A percentile compares a stretch with the other conserved stretches of the same genome.
Conservation (phyloP, 2,888 invertebrate species). For the Melinopterus prodromus region DNA sequence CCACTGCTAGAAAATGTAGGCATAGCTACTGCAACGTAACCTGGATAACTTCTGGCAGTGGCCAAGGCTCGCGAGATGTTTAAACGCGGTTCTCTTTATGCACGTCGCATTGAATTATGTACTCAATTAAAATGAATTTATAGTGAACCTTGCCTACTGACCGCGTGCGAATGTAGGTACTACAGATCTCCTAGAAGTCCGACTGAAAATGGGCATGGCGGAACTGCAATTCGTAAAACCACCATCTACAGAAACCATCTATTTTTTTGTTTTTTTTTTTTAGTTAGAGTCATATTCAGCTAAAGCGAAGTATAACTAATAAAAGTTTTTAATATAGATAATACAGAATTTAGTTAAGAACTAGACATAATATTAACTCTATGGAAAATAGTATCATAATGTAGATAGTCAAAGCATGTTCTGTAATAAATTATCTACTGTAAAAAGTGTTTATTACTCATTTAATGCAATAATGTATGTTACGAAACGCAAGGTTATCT, state of each 20-base stretch:
- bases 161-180: slow-evolving; percentile 15
- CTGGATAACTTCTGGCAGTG: background rate
- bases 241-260: background rate
- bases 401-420: too few species aligned
- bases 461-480: too few species aligned
- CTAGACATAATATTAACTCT: too few species aligned
- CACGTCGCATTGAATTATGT: slow-evolving; percentile 34
- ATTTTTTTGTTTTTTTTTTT: background rate
- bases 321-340: too few species aligned
- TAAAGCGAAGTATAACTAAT: too few species aligned
- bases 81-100: slow-evolving; percentile 7
- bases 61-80: slow-evolving; percentile 6
- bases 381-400: too few species aligned
- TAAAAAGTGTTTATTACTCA: too few species aligned
- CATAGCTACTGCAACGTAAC: background rate
- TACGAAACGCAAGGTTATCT: too few species aligned
- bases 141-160: slow-evolving; percentile 28
- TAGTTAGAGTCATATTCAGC: background rate
- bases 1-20: background rate
- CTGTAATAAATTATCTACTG: too few species aligned
- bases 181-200: background rate
- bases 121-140: slow-evolving; percentile 41
- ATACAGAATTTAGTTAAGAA: too few species aligned
- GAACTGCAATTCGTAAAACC: background rate
- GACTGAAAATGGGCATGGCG: background rate